Evolutionary conservation across 2,113 vertebrate genomes (phyloP).

Genomic region (Plecturocebus donacophilus): DNA sequence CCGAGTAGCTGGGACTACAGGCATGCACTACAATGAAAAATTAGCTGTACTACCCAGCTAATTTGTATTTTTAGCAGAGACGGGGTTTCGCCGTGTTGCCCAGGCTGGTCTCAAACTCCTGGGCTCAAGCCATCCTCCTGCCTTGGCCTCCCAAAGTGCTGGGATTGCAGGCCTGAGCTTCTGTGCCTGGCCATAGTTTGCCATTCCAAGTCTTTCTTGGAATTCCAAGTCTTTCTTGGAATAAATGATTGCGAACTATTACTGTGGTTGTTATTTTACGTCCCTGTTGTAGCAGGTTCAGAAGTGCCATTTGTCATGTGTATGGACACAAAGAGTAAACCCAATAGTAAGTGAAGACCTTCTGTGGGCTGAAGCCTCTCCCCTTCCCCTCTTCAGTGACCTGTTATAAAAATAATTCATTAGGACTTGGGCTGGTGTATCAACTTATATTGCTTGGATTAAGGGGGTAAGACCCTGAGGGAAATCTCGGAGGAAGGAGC

Average conservation of each 20-base stretch:
- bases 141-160: too few relatives aligned
- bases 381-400: accelerated
- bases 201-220: too few relatives aligned
- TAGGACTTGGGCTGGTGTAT: background rate
- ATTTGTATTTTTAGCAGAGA: too few relatives aligned
- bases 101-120: too few relatives aligned
- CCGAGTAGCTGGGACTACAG: too few relatives aligned
- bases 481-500: background rate
- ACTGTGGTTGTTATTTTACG: accelerated
- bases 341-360: accelerated
- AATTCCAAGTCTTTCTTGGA: too few relatives aligned
- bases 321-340: accelerated
- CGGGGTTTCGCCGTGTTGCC: too few relatives aligned
- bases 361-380: background rate
- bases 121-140: too few relatives aligned
- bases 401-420: background rate
- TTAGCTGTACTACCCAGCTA: too few relatives aligned
- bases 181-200: too few relatives aligned
- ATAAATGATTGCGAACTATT: background rate
- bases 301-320: background rate
- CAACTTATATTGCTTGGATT: background rate
- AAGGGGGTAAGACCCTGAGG: background rate
- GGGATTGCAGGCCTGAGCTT: too few relatives aligned
- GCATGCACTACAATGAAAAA: too few relatives aligned
- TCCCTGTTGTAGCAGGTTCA: background rate